Base-by-base conservation (phyloP, 1,140 invertebrate species). In the Cardiocondyla obscurior region DNA sequence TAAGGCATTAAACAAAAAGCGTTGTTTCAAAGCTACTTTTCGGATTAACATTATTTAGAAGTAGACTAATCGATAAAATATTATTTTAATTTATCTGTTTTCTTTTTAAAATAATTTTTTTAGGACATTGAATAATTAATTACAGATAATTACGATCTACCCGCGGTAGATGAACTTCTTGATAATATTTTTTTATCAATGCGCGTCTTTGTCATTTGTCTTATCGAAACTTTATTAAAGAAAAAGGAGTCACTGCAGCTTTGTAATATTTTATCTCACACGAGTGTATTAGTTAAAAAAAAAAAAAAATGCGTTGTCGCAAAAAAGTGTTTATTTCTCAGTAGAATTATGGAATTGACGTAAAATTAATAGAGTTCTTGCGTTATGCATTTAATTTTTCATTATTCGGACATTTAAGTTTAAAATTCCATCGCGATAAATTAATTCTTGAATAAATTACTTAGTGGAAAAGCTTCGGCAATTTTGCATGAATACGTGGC, bases 121-220 rank as follows among this genome's bases (percentile, higher is more conserved):
- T 12, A 4, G 12, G 16, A 16, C 12, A 42, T 16, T 8, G 16
- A n/a, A 46, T 16, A n/a, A n/a, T 5, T 46, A n/a, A n/a, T 12
- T 28, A 2, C 19, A 73, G 19, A 2, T n/a, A 0, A 19, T 49
- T 67, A 67, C 2, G 6, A 83, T 83, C 28, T 74, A 60, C 49
- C 25, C n/a, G 22, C 10, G 51, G 14, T 25, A 25, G 42, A 33
- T 46, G 36, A 88, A 89, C 74, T 77, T 81, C 81, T 82, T 67
- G 53, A n/a, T 62, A 74, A 28, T 39, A 6, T 60, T 44, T 49
- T 8, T 28, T 6, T n/a, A 5, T 25, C 36, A n/a, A 5, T 4
- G 1, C 28, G 12, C 14, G 25, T 86, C 74, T 86, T 83, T 86
- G 84, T 87, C 53, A 39, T 73, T 36, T 86, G n/a, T 87, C 33